Evolutionary conservation across 2,113 vertebrate species (phyloP).

Genomic region (Aramus guarauna): DNA sequence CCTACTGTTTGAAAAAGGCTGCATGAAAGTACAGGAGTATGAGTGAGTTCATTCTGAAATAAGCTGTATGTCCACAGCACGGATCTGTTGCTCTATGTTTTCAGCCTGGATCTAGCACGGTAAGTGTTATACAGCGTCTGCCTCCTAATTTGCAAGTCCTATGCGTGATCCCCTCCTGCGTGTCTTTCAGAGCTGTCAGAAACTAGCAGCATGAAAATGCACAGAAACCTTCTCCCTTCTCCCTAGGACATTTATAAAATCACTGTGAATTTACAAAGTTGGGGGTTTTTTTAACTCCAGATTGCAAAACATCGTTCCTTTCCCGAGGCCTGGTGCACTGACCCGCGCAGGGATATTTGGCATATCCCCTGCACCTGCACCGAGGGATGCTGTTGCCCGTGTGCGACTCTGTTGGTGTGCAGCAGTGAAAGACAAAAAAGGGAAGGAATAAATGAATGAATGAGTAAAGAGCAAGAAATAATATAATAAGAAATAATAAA

Average conservation of each 20-base stretch:
- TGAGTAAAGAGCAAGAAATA: background rate
- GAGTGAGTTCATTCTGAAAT: background rate
- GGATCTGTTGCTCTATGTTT: background rate
- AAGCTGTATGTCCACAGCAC: background rate
- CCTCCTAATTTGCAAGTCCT: slow-evolving; percentile 17
- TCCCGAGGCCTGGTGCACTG: background rate
- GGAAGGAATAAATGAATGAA: background rate
- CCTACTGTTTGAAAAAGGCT: background rate
- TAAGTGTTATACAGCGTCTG: background rate
- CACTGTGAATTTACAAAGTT: background rate
- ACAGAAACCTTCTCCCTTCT: background rate
- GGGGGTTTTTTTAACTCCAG: background rate
- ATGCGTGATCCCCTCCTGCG: background rate
- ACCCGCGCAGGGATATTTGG: background rate
- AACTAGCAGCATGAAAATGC: background rate
- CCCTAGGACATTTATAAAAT: slow-evolving; percentile 16
- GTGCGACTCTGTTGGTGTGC: background rate
- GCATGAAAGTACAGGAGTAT: background rate
- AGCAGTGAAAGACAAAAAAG: background rate
- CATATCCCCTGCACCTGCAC: background rate
- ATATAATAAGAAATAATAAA: background rate
- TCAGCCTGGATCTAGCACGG: background rate
- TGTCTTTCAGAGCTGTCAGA: slow-evolving; percentile 40
- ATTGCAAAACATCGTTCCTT: background rate
- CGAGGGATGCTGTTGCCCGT: background rate